Base-by-base conservation (phyloP, 2,797 vertebrate species). In the Gymnopithys bicolor region DNA sequence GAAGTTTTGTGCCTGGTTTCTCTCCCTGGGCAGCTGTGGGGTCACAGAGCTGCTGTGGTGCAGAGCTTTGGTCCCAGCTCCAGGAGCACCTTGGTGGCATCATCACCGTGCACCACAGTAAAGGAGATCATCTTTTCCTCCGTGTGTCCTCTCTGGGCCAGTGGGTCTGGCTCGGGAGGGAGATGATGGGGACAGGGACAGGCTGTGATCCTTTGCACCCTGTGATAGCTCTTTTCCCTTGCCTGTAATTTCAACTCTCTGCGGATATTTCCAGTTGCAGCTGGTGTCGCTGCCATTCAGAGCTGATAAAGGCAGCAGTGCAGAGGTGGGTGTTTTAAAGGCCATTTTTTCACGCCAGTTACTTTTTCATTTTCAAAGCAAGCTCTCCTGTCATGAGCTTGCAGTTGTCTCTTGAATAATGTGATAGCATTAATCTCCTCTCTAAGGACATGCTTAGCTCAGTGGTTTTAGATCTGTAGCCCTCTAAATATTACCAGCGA, bases 391-490 rank as follows among this genome's bases (percentile, higher is more conserved):
- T 60, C 76, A 82, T 35, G 68, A 92, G 62, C 69, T 94, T 19
- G 3, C 13, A 15, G 45, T 93, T 88, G 89, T 94, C 53, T 93
- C 79, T 85, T 87, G 62, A 90, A 89, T 90, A 89, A 92, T 76
- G 41, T 63, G 83, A 33, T 86, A 85, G 76, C 79, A 74, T 90
- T 94, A 93, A 80, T 95, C 86, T 94, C 49, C 39, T 84, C 77
- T 94, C 68, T 67, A 56, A 90, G 74, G 94, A 78, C 0, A 0
- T 82, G 91, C 89, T 94, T 91, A 89, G 76, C 64, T 86, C 83
- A 46, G 83, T 82, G 76, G 52, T 95, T 95, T 94, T 84, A 85
- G 63, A 90, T 88, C 87, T 92, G 51, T 81, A 93, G 67, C 74
- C 90, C 74, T 90, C 84, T 92, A 87, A 93, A 91, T 94, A 81